These are phyloP conservation scores for Ylistrum balloti DNA, from an alignment of 1,140 invertebrate genomes.

Conservation along the genomic window DNA sequence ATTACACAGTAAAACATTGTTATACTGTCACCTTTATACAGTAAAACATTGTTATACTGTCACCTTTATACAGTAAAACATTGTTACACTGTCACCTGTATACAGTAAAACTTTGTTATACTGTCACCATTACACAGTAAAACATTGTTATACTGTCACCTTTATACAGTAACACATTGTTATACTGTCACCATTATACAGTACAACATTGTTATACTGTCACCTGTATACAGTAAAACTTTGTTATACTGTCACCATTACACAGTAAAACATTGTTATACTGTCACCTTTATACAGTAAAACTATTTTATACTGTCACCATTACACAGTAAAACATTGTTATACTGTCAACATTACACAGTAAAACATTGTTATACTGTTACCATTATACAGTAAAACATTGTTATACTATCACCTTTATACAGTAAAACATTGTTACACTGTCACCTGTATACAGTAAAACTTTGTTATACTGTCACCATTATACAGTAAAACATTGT, in stretches of 20 bases:
- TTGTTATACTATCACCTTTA: background rate
- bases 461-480: background rate
- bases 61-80: constrained; percentile 7
- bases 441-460: background rate
- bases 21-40: constrained; percentile 11
- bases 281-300: background rate
- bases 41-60: constrained; percentile 16
- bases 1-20: constrained; percentile 9
- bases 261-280: constrained; percentile 1
- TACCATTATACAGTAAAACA: background rate
- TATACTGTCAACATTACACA: background rate
- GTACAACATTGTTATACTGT: background rate
- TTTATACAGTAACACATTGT: background rate
- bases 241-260: background rate
- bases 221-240: background rate
- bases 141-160: background rate
- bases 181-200: background rate
- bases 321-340: background rate
- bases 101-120: constrained; percentile 29
- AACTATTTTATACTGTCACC: background rate
- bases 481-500: too few species aligned
- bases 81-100: background rate
- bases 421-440: background rate
- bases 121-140: background rate
- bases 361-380: background rate